A percentile compares a stretch with the other conserved stretches of the same genome.
phyloP scores from a whole-genome alignment of 2,888 invertebrate genomes.

The Volucella zonaria region DNA sequence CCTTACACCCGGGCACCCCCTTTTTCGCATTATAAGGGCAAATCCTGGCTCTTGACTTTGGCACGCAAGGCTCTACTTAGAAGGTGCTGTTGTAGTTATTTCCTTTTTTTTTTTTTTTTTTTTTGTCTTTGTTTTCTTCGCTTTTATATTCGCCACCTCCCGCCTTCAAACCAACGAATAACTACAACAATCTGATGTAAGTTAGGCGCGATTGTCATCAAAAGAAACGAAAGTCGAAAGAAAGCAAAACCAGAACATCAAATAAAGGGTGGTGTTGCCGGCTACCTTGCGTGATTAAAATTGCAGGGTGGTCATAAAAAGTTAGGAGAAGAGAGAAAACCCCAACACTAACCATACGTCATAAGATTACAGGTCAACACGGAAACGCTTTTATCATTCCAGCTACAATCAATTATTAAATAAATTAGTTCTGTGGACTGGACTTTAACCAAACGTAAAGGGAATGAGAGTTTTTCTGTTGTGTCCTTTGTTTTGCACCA shows the following conservation, averaged over 20 bases:
- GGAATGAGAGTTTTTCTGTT: conserved; percentile 6
- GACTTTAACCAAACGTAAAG: background rate
- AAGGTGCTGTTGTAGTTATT: conserved; percentile 29
- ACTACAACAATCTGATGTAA: conserved; percentile 36
- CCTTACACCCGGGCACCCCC: conserved; percentile 31
- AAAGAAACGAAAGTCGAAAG: background rate
- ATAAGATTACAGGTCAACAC: conserved; percentile 48
- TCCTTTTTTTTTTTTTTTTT: background rate
- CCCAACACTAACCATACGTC: background rate
- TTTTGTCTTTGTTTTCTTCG: background rate
- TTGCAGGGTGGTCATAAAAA: conserved; percentile 13
- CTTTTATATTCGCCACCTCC: background rate
- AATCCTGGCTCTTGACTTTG: conserved; percentile 54
- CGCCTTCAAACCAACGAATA: background rate
- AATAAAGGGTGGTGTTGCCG: conserved; percentile 6
- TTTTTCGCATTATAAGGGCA: conserved; percentile 50
- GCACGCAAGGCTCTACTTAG: conserved; percentile 36
- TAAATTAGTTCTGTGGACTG: conserved; percentile 14
- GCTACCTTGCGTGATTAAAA: conserved; percentile 55
- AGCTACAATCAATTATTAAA: conserved; percentile 28
- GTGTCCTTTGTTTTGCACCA: background rate
- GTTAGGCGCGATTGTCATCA: conserved; percentile 31
- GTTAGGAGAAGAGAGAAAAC: background rate
- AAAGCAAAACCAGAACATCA: conserved; percentile 8
- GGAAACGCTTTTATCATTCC: conserved; percentile 27